Percentiles rank a stretch among this genome's conserved stretches.
Conservation (phyloP, 2,888 invertebrate species). For the Melipona bicolor region DNA sequence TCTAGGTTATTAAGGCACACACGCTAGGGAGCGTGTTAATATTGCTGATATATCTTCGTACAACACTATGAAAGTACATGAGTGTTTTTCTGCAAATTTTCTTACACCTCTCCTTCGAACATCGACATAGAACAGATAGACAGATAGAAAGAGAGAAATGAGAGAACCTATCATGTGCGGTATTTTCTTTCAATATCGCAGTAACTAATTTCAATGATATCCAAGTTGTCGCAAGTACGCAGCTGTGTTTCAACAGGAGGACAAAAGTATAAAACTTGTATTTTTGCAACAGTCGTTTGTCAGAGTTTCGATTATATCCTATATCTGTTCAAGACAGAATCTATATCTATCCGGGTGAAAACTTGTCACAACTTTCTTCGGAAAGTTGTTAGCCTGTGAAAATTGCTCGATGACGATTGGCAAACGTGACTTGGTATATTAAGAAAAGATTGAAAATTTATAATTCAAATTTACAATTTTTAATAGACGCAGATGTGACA, state of each 20-base stretch:
- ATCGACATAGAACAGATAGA: too few relatives aligned
- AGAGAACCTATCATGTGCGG: too few relatives aligned
- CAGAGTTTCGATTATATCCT: slow-evolving; percentile 18
- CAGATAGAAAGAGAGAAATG: too few relatives aligned
- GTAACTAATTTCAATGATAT: background rate
- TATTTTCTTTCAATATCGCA: background rate
- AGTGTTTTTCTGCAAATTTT: background rate
- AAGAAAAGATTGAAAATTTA: too few relatives aligned
- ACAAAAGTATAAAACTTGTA: background rate
- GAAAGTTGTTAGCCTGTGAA: background rate
- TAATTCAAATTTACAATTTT: too few relatives aligned
- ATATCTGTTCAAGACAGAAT: slow-evolving; percentile 2
- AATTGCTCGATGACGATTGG: background rate
- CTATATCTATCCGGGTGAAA: background rate
- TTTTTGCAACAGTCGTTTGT: slow-evolving; percentile 19
- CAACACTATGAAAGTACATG: background rate
- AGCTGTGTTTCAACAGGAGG: slow-evolving; percentile 2
- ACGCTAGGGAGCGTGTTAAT: background rate
- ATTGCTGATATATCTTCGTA: background rate
- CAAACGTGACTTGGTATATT: background rate
- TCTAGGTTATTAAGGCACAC: background rate
- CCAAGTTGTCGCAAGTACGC: slow-evolving; percentile 1
- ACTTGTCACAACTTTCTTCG: slow-evolving; percentile 3
- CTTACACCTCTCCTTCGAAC: background rate
- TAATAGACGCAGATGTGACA: too few relatives aligned